Percentiles rank a stretch among this genome's conserved stretches.
These are phyloP conservation scores for Saimiri boliviensis DNA, from an alignment of 2,113 vertebrate species.

Conservation along the genomic window DNA sequence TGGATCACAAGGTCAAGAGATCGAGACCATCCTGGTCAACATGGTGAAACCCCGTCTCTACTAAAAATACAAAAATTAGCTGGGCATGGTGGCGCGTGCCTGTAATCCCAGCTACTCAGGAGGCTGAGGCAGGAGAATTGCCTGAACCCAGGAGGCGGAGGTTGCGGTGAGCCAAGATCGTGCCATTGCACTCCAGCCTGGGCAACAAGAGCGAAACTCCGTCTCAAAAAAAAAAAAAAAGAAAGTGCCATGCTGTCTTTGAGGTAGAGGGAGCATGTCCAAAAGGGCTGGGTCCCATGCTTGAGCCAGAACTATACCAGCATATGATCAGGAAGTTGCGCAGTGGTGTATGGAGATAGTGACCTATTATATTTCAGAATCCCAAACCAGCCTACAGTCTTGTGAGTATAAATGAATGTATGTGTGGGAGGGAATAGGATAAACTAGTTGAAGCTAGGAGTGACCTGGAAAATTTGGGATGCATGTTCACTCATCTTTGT, in stretches of 20 bases:
- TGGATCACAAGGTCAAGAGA: too few species aligned
- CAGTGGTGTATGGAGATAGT: not conserved
- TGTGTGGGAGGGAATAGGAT: not conserved
- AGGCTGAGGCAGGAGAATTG: too few species aligned
- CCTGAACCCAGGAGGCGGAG: too few species aligned
- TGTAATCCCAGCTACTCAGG: too few species aligned
- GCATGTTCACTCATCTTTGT: not conserved
- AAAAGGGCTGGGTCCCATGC: not conserved
- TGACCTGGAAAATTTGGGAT: not conserved
- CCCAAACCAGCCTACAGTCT: not conserved
- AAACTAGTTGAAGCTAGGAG: not conserved
- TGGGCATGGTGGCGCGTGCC: too few species aligned
- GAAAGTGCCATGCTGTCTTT: not conserved
- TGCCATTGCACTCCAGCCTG: too few species aligned
- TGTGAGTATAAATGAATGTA: not conserved
- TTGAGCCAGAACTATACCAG: not conserved
- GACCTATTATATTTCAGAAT: not conserved
- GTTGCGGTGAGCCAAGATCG: too few species aligned
- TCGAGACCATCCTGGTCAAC: too few species aligned
- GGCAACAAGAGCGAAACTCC: too few species aligned
- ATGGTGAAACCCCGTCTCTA: too few species aligned
- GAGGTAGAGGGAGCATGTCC: not conserved
- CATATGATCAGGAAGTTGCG: not conserved
- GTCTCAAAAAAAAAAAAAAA: too few species aligned
- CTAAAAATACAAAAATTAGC: too few species aligned